Evolutionary conservation across 2,888 invertebrate genomes (phyloP).

Genomic region (Autographa pulchrina): DNA sequence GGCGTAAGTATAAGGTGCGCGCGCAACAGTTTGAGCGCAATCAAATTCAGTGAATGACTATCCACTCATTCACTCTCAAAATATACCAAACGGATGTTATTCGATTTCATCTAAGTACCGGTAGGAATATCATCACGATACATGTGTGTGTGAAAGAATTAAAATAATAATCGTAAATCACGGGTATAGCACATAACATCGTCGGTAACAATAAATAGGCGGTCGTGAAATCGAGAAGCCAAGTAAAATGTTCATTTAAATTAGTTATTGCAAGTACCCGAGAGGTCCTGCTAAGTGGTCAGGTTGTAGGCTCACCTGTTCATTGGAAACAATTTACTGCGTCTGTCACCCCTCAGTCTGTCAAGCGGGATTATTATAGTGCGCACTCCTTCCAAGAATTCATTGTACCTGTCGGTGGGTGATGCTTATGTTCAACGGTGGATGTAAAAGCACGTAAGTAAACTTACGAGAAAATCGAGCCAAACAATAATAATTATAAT

Average conservation of each 20-base stretch:
- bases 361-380: conserved; percentile 3
- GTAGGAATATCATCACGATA: not conserved
- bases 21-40: not conserved
- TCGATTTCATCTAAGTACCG: not conserved
- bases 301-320: not conserved
- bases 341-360: conserved; percentile 8
- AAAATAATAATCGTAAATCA: not conserved
- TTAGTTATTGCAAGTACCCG: not conserved
- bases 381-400: not conserved
- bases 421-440: not conserved
- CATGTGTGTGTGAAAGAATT: not conserved
- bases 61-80: conserved; percentile 1
- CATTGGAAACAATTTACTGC: conserved; percentile 7
- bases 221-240: not conserved
- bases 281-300: conserved; percentile 5
- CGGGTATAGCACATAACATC: not conserved
- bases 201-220: not conserved
- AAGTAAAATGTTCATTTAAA: not conserved
- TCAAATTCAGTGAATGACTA: conserved; percentile 3
- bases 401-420: not conserved
- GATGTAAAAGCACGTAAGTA: not conserved
- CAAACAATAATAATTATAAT: conserved; percentile 30
- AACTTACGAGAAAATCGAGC: conserved; percentile 20
- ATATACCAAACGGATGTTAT: conserved; percentile 1
- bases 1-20: not conserved